Conservation (phyloP, 2,113 vertebrate genomes). For the Balaeniceps rex region DNA sequence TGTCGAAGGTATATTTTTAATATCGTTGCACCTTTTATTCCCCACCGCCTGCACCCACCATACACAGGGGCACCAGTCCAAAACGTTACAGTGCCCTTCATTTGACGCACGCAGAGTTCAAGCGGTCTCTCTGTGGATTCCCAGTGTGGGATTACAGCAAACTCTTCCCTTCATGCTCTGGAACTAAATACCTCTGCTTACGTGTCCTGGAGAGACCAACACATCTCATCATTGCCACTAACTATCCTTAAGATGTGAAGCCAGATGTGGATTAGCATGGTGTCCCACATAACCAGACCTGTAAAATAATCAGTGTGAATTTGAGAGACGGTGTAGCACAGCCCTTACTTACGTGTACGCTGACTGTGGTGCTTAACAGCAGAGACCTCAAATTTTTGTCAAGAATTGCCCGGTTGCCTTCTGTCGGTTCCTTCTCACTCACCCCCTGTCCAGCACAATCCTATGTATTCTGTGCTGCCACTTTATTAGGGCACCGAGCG, state of each 20-base stretch:
- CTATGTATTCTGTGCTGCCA: not conserved
- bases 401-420: not conserved
- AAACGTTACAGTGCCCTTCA: not conserved
- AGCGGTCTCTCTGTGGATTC: not conserved
- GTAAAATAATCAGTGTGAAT: not conserved
- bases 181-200: not conserved
- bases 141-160: not conserved
- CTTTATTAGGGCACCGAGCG: not conserved
- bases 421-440: not conserved
- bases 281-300: not conserved
- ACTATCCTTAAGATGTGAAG: accelerated
- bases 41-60: not conserved
- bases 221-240: not conserved
- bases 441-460: not conserved
- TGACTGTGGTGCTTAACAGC: not conserved
- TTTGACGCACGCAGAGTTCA: not conserved
- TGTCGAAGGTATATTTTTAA: not conserved
- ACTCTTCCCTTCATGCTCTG: not conserved
- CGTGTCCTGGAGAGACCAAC: not conserved
- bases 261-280: not conserved
- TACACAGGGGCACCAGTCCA: not conserved
- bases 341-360: accelerated
- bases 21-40: not conserved
- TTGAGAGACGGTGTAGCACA: not conserved
- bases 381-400: not conserved